Evolutionary conservation across 37 sponge, comb jelly and placozoan genomes (phyloP), one percentile per base, ranked within the genome.

Genomic region (Ianthella basta): DNA sequence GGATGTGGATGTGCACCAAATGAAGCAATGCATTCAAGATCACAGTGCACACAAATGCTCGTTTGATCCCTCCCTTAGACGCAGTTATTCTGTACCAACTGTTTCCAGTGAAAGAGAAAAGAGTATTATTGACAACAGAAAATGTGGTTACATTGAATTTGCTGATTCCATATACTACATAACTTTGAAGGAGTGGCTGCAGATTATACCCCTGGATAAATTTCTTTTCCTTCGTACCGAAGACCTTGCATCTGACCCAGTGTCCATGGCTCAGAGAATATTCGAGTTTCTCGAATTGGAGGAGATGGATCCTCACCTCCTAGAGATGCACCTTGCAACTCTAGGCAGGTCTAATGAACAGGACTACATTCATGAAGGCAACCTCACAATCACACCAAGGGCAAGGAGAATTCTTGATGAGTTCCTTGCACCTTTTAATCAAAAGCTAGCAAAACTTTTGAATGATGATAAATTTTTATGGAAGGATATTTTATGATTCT

Each of bases 171-270:
- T 75, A 1, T 75, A 75, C 56, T 59, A 70, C 15, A 37, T 89
- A n/a, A 80, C 80, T 44, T 59, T 89, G 0, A 55, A 29, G 37
- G 85, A 85, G 33, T 89, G 85, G 82, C 66, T 85, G 19, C 56
- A 85, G 55, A 85, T 85, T 29, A 80, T 59, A 29, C 86, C 90
- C n/a, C 66, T 23, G 36, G 66, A 85, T 4, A 63, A 85, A 35
- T 83, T 89, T 27, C 81, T 89, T 34, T 81, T 85, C 56, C 54
- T 89, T 4, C 85, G 53, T 35, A 89, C 72, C 54, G 90, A 89
- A 21, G 86, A 89, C 56, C 20, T 75, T 19, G 78, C 78, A 19
- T 24, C 44, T 44, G 78, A 75, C 25, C 33, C 78, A 53, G 78
- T 75, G 53, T 53, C 54, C 20, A 41, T 15, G 0, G 78, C 78